Evolutionary conservation across 2,113 vertebrate species (phyloP).

Genomic region (Elephantulus edwardii): DNA sequence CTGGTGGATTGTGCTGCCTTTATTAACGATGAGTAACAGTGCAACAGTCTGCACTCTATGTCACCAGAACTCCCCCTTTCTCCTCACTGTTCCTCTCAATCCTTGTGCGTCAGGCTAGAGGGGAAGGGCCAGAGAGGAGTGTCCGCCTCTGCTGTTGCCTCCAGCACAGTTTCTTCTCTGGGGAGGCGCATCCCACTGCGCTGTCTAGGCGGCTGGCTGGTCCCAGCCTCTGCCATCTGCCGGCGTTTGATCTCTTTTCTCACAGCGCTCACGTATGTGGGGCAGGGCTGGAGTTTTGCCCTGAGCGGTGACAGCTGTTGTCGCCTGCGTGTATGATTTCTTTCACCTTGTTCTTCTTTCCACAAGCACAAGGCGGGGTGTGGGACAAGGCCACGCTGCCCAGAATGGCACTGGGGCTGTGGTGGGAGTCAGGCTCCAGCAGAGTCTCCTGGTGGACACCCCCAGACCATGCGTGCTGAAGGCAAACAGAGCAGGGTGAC

Average conservation of each 20-base stretch:
- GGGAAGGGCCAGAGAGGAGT: not conserved
- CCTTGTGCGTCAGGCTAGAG: too few species aligned
- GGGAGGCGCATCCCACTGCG: not conserved
- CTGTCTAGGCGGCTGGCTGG: not conserved
- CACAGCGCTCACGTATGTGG: not conserved
- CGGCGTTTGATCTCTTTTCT: not conserved
- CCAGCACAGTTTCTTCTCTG: not conserved
- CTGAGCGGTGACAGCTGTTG: not conserved
- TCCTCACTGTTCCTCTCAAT: too few species aligned
- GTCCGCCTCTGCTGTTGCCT: too few species aligned
- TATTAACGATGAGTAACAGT: too few species aligned
- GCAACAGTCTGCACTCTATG: too few species aligned
- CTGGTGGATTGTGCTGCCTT: too few species aligned
- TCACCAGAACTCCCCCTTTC: too few species aligned
- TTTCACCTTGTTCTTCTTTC: constrained; percentile 7
- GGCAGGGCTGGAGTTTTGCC: constrained; percentile 5
- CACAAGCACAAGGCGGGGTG: not conserved
- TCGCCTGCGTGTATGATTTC: not conserved
- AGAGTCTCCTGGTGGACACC: too few species aligned
- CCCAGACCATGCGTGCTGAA: not conserved
- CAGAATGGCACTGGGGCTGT: fast-evolving
- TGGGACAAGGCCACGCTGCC: not conserved
- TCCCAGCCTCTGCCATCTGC: constrained; percentile 36
- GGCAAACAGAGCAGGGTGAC: not conserved
- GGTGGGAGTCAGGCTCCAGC: not conserved